phyloP scores from a whole-genome alignment of 2,888 invertebrate species.

The Agrotis clavis region DNA sequence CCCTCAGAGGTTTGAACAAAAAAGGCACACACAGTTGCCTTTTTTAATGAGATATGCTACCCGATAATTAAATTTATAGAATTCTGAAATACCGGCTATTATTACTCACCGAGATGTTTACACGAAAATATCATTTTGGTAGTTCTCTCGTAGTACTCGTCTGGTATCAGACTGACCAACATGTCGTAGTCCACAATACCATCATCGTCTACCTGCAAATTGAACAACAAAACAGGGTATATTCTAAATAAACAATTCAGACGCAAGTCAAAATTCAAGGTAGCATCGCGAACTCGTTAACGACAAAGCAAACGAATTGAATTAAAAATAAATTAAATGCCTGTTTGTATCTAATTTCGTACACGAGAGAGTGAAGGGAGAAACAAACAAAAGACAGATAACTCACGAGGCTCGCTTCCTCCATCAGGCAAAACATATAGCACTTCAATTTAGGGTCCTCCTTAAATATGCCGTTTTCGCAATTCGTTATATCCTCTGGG shows the following conservation, averaged over 20 bases:
- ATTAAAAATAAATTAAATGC: conserved; percentile 81
- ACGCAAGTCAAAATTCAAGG: conserved; percentile 31
- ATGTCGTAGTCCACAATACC: conserved; percentile 87
- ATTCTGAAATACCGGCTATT: no score
- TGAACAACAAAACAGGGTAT: not conserved
- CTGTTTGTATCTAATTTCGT: conserved; percentile 80
- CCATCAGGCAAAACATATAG: conserved; percentile 90
- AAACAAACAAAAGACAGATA: conserved; percentile 81
- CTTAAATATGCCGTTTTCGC: conserved; percentile 91
- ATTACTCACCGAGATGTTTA: conserved; percentile 80
- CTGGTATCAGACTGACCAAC: conserved; percentile 87
- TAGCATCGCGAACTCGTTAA: conserved; percentile 50
- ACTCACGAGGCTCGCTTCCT: conserved; percentile 90
- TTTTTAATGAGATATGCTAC: not conserved
- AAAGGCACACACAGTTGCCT: not conserved
- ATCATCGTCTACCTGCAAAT: conserved; percentile 83
- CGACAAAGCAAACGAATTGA: conserved; percentile 72
- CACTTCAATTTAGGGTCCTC: conserved; percentile 90
- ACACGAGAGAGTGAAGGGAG: conserved; percentile 72
- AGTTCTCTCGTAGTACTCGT: conserved; percentile 82
- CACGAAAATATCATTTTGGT: conserved; percentile 84
- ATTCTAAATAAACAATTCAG: conserved; percentile 6
- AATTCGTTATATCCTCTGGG: conserved; percentile 90
- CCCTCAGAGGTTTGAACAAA: not conserved
- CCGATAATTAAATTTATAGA: no score